A percentile compares a stretch with the other conserved stretches of the same genome.
Conservation (phyloP, 1,140 invertebrate species). For the Eupeodes corollae region DNA sequence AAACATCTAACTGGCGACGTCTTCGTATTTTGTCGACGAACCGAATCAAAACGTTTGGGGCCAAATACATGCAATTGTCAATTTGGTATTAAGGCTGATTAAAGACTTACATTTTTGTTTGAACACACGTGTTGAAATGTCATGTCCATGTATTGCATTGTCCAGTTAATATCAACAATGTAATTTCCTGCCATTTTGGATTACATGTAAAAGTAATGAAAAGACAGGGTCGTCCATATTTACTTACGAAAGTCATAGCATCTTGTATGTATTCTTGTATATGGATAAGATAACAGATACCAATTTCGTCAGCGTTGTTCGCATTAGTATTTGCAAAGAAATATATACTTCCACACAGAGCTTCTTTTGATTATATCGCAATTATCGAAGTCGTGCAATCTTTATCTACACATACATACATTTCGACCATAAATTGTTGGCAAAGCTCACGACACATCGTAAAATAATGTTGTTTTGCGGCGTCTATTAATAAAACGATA, state of each 20-base stretch:
- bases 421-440: too few species aligned
- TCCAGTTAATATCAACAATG: conserved; percentile 20
- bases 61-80: conserved; percentile 33
- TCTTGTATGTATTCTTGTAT: conserved; percentile 39
- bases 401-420: too few species aligned
- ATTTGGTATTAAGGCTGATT: conserved; percentile 24
- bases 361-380: too few species aligned
- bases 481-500: too few species aligned
- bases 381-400: too few species aligned
- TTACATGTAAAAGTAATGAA: too few species aligned
- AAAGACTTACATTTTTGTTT: conserved; percentile 39
- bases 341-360: too few species aligned
- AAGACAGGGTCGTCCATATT: conserved; percentile 35
- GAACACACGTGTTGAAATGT: conserved; percentile 39
- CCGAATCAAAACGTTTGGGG: conserved; percentile 8
- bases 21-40: conserved; percentile 12
- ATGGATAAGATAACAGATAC: too few species aligned
- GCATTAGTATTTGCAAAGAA: too few species aligned
- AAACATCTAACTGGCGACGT: conserved; percentile 40
- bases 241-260: conserved; percentile 34
- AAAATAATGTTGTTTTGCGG: too few species aligned
- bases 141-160: conserved; percentile 27
- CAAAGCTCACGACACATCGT: too few species aligned
- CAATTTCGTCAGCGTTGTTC: too few species aligned
- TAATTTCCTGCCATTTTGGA: conserved; percentile 39